These are phyloP conservation scores for Natrix natrix DNA, from an alignment of 2,797 vertebrate genomes.

Conservation along the genomic window DNA sequence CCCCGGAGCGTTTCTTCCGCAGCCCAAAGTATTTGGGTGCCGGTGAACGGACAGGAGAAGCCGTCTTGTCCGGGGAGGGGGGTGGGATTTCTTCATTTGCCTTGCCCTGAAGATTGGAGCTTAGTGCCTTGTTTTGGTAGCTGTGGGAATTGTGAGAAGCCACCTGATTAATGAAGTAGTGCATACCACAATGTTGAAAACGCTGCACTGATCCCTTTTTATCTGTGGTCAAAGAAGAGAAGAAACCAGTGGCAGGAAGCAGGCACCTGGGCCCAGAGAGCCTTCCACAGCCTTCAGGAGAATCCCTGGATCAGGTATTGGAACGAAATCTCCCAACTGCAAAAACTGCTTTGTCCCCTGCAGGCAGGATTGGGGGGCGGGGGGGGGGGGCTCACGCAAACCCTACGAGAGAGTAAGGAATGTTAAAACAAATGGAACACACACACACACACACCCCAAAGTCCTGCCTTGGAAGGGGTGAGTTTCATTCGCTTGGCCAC, in stretches of 20 bases:
- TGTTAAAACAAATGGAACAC: too few relatives aligned
- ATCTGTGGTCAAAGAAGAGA: background rate
- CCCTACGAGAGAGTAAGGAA: background rate
- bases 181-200: background rate
- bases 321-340: accelerated
- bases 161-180: background rate
- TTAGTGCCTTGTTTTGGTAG: background rate
- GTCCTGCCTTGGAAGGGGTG: background rate
- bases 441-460: too few relatives aligned
- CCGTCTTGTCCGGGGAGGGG: background rate
- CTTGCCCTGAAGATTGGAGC: background rate
- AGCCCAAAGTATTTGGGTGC: background rate
- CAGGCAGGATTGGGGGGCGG: too few relatives aligned
- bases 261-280: background rate
- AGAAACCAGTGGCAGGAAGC: background rate
- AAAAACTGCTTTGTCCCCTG: accelerated
- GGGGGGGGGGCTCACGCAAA: too few relatives aligned
- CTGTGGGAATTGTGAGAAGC: background rate
- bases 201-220: background rate
- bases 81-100: background rate
- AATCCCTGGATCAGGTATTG: conserved; percentile 34
- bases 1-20: background rate
- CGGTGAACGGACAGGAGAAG: background rate
- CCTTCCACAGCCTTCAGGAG: background rate
- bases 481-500: conserved; percentile 1